Conservation (phyloP, 1,140 invertebrate species). For the Zaprionus gabonicus region DNA sequence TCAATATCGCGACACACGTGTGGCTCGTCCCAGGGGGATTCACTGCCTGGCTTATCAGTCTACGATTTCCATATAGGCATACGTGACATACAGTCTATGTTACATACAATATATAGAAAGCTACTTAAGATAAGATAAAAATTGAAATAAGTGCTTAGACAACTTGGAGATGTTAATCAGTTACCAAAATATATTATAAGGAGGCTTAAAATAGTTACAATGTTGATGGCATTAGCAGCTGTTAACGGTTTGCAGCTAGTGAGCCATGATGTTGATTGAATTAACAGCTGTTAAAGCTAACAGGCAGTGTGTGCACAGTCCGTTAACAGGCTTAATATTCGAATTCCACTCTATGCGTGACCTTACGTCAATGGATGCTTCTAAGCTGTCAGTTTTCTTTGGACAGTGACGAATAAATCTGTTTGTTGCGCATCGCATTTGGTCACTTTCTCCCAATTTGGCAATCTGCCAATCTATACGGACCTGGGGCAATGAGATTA, state of each 20-base stretch:
- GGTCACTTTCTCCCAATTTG: slow-evolving; percentile 49
- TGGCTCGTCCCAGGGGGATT: slow-evolving; percentile 1
- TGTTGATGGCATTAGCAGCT: not conserved
- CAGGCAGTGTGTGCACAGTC: not conserved
- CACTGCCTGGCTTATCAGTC: slow-evolving; percentile 12
- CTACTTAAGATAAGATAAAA: slow-evolving; percentile 43
- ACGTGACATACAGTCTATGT: no score
- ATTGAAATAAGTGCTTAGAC: not conserved
- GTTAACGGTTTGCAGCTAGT: not conserved
- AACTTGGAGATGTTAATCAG: not conserved
- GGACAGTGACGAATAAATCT: slow-evolving; percentile 20
- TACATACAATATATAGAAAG: not conserved
- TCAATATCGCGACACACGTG: not conserved
- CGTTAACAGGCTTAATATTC: not conserved
- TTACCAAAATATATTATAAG: not conserved
- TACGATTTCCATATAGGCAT: not conserved
- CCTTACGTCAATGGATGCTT: slow-evolving; percentile 14
- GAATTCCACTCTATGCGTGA: not conserved
- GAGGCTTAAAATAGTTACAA: not conserved
- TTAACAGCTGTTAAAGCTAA: not conserved
- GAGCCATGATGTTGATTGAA: not conserved
- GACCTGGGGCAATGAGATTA: slow-evolving; percentile 28
- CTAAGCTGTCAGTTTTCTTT: slow-evolving; percentile 8
- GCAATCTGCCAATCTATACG: slow-evolving; percentile 31
- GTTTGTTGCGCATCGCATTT: slow-evolving; percentile 26